These are phyloP conservation scores for Lepidurus couesii DNA, from an alignment of 1,140 invertebrate genomes.

Conservation along the genomic window DNA sequence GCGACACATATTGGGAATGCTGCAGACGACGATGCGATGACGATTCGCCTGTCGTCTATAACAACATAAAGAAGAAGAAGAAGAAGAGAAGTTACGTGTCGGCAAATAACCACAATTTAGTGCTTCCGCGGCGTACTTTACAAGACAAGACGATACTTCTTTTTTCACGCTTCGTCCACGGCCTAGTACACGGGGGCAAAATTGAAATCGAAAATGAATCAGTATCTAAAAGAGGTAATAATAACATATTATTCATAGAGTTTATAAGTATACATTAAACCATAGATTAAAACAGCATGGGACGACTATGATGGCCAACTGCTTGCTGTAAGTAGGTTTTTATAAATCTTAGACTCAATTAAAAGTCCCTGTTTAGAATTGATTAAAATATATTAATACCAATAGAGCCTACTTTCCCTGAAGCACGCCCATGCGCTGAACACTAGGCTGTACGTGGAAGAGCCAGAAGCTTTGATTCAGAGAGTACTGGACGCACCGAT, in stretches of 20 bases:
- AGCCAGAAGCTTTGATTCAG: conserved; percentile 63
- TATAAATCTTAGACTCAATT: background rate
- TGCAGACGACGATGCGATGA: no score
- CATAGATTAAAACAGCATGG: conserved; percentile 37
- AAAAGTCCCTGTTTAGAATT: background rate
- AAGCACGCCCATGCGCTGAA: conserved; percentile 67
- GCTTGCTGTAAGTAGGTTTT: conserved; percentile 37
- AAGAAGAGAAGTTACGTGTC: no score
- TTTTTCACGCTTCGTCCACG: background rate
- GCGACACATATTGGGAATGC: no score
- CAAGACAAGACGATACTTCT: background rate
- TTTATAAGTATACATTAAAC: background rate
- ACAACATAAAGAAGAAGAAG: no score
- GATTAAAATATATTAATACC: conserved; percentile 26
- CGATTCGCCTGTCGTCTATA: no score
- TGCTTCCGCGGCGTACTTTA: no score
- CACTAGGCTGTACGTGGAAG: conserved; percentile 59
- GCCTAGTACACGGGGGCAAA: conserved; percentile 33
- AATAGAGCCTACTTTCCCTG: conserved; percentile 62
- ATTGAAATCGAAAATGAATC: conserved; percentile 37
- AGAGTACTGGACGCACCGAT: conserved; percentile 64
- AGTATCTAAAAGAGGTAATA: conserved; percentile 38
- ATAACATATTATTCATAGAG: conserved; percentile 27
- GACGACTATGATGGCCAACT: conserved; percentile 36
- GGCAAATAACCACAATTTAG: no score